phyloP scores from a whole-genome alignment of 2,797 vertebrate species.

The Poeciliopsis gracilis region DNA sequence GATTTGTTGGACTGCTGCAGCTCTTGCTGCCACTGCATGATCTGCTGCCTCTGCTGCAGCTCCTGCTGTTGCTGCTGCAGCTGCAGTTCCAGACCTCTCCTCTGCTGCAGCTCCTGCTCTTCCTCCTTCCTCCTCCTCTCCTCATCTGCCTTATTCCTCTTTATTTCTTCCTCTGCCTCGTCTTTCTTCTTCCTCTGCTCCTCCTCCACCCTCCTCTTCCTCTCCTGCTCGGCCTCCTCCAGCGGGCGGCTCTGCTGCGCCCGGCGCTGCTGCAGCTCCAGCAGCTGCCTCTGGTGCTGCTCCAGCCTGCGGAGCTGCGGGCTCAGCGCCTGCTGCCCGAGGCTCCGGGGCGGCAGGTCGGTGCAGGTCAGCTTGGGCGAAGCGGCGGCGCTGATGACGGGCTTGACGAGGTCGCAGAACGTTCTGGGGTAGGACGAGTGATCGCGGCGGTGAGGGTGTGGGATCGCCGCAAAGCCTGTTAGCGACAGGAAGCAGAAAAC shows the following conservation, averaged over 20 bases:
- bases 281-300: conserved; percentile 79
- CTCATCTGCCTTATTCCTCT: conserved; percentile 57
- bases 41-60: conserved; percentile 78
- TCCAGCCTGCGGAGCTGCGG: conserved; percentile 79
- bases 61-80: conserved; percentile 80
- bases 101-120: conserved; percentile 63
- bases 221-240: conserved; percentile 67
- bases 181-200: conserved; percentile 64
- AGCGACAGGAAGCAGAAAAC: conserved; percentile 62
- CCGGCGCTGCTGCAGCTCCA: conserved; percentile 76
- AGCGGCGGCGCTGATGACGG: neutral
- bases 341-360: conserved; percentile 75
- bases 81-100: conserved; percentile 69
- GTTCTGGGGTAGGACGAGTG: conserved; percentile 51
- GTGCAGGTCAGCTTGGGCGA: conserved; percentile 68
- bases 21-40: conserved; percentile 83
- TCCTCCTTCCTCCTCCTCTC: conserved; percentile 18
- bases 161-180: conserved; percentile 64
- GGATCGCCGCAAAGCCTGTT: conserved; percentile 66
- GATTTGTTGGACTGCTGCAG: conserved; percentile 64
- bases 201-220: conserved; percentile 57
- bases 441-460: conserved; percentile 62
- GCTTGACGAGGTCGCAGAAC: conserved; percentile 68
- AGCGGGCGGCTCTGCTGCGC: conserved; percentile 67
- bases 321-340: conserved; percentile 57